Evolutionary conservation across 2,888 invertebrate genomes (phyloP).

Genomic region (Pegoplata infirma): DNA sequence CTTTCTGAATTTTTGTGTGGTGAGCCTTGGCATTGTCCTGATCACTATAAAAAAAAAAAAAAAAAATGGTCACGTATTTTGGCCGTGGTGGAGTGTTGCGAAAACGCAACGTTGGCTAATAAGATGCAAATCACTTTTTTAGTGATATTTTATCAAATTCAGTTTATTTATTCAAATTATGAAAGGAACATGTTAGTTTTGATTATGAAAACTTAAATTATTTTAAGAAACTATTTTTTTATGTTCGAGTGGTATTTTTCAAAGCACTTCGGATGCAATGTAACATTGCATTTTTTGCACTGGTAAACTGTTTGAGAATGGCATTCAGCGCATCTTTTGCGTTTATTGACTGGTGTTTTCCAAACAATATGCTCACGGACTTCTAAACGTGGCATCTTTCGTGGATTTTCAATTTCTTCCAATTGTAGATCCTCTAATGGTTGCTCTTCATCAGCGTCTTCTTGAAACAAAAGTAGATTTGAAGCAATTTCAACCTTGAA

Average conservation of each 20-base stretch:
- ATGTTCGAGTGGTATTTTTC: neutral
- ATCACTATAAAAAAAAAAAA: too few relatives aligned
- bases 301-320: slow-evolving; percentile 9
- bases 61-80: too few relatives aligned
- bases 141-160: neutral
- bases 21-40: too few relatives aligned
- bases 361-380: slow-evolving; percentile 9
- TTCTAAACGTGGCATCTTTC: neutral
- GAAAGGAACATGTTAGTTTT: neutral
- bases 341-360: slow-evolving; percentile 1
- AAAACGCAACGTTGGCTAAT: slow-evolving; percentile 18
- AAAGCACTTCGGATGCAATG: slow-evolving; percentile 12
- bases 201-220: neutral
- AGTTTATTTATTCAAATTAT: too few relatives aligned
- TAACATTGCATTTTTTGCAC: slow-evolving; percentile 7
- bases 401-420: neutral
- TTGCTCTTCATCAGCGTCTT: neutral
- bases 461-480: neutral
- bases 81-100: neutral
- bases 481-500: neutral
- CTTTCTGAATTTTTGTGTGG: too few relatives aligned
- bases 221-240: neutral
- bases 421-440: neutral
- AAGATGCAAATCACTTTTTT: slow-evolving; percentile 10
- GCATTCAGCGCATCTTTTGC: neutral